phyloP scores from a whole-genome alignment of 2,888 invertebrate genomes.

The Andrena haemorrhoa region DNA sequence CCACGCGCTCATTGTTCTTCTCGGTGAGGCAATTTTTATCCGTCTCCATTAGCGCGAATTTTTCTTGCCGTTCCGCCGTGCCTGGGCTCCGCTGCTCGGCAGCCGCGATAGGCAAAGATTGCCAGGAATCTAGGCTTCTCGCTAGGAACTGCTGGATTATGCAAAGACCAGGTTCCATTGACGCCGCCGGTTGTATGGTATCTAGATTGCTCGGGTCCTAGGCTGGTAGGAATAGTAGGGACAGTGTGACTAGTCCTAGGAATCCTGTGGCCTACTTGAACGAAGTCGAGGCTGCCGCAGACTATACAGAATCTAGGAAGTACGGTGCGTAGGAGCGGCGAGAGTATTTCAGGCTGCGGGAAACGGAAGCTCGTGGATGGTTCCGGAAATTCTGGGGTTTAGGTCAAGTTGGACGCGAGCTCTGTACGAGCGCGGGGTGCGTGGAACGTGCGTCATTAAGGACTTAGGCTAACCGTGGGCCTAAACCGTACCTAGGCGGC shows the following conservation, averaged over 20 bases:
- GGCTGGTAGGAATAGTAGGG: neutral
- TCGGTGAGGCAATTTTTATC: conserved; percentile 58
- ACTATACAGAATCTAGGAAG: neutral
- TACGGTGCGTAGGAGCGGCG: neutral
- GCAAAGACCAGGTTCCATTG: conserved; percentile 13
- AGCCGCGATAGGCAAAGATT: neutral
- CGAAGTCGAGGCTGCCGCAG: neutral
- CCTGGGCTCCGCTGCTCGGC: neutral
- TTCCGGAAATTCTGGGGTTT: neutral
- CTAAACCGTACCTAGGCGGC: neutral
- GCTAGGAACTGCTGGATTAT: conserved; percentile 20
- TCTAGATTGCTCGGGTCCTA: conserved; percentile 17
- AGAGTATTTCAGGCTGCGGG: neutral
- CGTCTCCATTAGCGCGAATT: conserved; percentile 38
- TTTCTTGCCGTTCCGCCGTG: neutral
- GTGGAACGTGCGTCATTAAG: neutral
- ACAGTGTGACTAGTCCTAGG: neutral
- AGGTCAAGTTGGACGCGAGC: neutral
- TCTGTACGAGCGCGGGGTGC: neutral
- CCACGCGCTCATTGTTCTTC: conserved; percentile 67
- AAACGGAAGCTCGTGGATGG: neutral
- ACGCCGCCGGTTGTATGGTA: neutral
- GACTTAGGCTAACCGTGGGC: neutral
- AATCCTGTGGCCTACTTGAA: neutral
- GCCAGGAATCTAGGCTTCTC: conserved; percentile 16